Base-by-base conservation (phyloP, 2,797 vertebrate genomes). In the Prionace glauca region DNA sequence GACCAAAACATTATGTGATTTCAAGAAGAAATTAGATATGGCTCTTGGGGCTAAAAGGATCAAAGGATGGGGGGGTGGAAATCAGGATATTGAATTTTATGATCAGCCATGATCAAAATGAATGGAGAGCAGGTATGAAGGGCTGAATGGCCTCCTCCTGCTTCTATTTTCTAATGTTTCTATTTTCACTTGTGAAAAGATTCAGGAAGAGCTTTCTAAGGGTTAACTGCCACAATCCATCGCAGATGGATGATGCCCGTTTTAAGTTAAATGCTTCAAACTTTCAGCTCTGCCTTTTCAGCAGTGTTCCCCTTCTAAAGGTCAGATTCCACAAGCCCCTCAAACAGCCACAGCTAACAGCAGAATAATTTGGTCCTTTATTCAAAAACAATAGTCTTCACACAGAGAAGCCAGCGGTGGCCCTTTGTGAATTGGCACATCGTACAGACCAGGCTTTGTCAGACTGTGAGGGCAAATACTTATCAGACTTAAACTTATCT, bases 241-340 rank as follows among this genome's bases (percentile, higher is more conserved):
- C 36, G 7, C 90, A 92, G 90, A 50, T 95, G 93, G 93, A 77
- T 77, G 65, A n/a, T 67, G 20, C 65, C 90, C 24, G 20, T 69
- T 24, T 92, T 69, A 67, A 92, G 65, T 22, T 9, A 69, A 92
- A 65, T 41, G n/a, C 65, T 69, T 69, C 65, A 67, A 74, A 32
- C 71, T 50, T 77, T 77, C 29, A n/a, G 69, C 93, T 95, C 93
- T 95, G 93, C 93, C 93, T 95, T 77, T 95, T 77, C 93, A 72
- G 29, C 93, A 72, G 71, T 77, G 45, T 72, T 77, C 69, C 26
- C 41, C 45, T 69, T n/a, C 71, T 7, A 95, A 95, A 95, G 93
- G 93, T 95, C 93, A 95, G 93, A 95, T 95, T 95, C 93, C 93
- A 60, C 69, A 94, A 36, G 72, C 41, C 71, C 93, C 71, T 95